Percentiles rank a stretch among this genome's conserved stretches.
These are phyloP conservation scores for Plutella xylostella DNA, from an alignment of 2,888 invertebrate genomes.

Conservation along the genomic window DNA sequence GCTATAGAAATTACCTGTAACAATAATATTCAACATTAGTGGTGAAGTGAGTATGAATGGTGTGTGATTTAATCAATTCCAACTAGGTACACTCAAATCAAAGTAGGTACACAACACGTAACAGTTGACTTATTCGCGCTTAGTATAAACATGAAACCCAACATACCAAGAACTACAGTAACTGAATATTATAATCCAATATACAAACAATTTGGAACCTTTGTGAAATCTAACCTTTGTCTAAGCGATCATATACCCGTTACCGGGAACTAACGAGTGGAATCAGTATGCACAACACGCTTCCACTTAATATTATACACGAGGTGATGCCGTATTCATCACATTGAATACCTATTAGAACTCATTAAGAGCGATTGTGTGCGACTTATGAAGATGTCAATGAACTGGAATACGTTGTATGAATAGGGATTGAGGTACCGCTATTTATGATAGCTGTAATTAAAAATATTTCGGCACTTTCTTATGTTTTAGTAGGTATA, in stretches of 20 bases:
- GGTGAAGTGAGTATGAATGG: too few relatives aligned
- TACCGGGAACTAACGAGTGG: too few relatives aligned
- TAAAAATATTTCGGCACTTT: too few relatives aligned
- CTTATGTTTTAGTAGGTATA: too few relatives aligned
- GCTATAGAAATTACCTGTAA: conserved; percentile 48
- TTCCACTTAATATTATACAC: conserved; percentile 18
- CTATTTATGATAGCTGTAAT: too few relatives aligned
- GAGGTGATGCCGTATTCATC: conserved; percentile 24
- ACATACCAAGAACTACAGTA: not conserved
- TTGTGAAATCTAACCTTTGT: not conserved
- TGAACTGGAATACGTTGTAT: not conserved
- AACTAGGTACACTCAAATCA: too few relatives aligned
- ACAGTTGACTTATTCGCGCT: too few relatives aligned
- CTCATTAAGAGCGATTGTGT: conserved; percentile 32
- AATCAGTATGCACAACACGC: conserved; percentile 7
- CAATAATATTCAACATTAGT: too few relatives aligned
- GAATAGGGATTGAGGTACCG: not conserved
- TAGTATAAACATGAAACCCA: too few relatives aligned
- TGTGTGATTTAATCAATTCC: too few relatives aligned
- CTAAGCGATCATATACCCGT: too few relatives aligned
- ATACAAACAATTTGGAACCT: not conserved
- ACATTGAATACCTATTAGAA: conserved; percentile 41
- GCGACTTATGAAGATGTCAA: conserved; percentile 1
- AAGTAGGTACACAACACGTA: too few relatives aligned
- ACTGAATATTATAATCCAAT: not conserved